Evolutionary conservation across 2,797 vertebrate genomes (phyloP), one percentile per base, ranked within the genome.

Genomic region (Bufotes viridis): DNA sequence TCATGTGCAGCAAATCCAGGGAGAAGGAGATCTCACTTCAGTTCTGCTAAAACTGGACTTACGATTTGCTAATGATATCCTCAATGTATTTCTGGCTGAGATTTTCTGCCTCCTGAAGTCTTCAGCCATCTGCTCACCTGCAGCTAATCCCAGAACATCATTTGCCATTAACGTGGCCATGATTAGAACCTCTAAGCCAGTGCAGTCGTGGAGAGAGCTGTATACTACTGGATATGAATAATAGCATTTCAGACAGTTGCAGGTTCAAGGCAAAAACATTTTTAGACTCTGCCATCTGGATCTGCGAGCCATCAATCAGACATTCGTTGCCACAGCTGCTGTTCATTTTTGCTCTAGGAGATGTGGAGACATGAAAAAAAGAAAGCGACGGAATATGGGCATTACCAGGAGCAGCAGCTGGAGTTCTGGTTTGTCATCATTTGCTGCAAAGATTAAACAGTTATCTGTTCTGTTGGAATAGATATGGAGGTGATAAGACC

Each of bases 231-330:
- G 26, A 80, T 85, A 86, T 89, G 88, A 86, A 86, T 89, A 86
- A 85, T 82, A 78, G 83, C 42, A 74, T 29, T 51, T 69, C 49
- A 89, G 84, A 82, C 88, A 85, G 79, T 83, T 60, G 63, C 85
- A 86, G 88, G 88, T 89, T 89, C 88, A 89, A 89, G 88, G 88
- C 80, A 83, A 89, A 89, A 89, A 86, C 79, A 79, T 86, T 65
- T 83, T 86, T 79, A 61, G 72, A 83, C 57, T 82, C 80, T 83
- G 80, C 88, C 84, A 89, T 89, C 88, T 89, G 88, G 84, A 83
- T 78, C 84, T 81, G 61, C 26, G 17, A 20, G 88, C 88, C 85
- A 89, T 89, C 88, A 87, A 87, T 89, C 84, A 89, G 55, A 82
- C 67, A 76, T 55, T 60, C 42, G 61, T 63, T 89, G 84, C 84